Percentiles rank a stretch among this genome's conserved stretches.
Evolutionary conservation across 2,797 vertebrate species (phyloP).

Genomic region (Chaunax sp.): DNA sequence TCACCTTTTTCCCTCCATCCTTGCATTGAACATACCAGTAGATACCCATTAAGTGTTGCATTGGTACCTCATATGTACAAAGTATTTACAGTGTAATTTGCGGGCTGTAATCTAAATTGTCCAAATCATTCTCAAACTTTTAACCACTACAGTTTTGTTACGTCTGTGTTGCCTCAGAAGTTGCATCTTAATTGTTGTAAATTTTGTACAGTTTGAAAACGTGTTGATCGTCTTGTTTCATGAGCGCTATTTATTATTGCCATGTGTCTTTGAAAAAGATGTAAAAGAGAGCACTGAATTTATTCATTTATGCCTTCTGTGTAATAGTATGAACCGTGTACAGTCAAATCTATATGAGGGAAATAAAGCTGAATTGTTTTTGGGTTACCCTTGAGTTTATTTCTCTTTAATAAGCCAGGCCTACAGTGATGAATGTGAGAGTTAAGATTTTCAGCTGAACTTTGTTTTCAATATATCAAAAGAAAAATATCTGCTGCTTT

Average conservation of each 20-base stretch:
- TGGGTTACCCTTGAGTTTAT: conserved; percentile 75
- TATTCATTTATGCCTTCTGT: conserved; percentile 93
- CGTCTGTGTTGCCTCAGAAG: conserved; percentile 77
- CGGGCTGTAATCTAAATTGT: conserved; percentile 30
- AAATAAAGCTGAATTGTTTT: conserved; percentile 93
- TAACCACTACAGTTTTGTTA: conserved; percentile 54
- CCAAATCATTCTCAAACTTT: conserved; percentile 39
- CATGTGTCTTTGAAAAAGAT: conserved; percentile 89
- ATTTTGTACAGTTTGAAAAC: conserved; percentile 96
- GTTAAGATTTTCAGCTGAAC: conserved; percentile 64
- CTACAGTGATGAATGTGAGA: conserved; percentile 52
- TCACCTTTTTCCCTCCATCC: neutral
- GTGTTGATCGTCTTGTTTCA: conserved; percentile 89
- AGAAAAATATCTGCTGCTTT: conserved; percentile 72
- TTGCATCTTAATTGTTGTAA: conserved; percentile 87
- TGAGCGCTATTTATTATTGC: conserved; percentile 92
- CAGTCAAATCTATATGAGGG: conserved; percentile 87
- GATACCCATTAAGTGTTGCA: conserved; percentile 12
- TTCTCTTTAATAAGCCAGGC: conserved; percentile 25
- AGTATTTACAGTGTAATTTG: conserved; percentile 19
- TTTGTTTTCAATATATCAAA: conserved; percentile 69
- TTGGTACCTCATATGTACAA: conserved; percentile 4
- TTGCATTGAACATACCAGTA: neutral
- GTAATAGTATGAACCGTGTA: conserved; percentile 93
- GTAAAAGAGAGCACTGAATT: conserved; percentile 85